Base-by-base conservation (phyloP, 2,888 invertebrate species). In the Netelia inedita region DNA sequence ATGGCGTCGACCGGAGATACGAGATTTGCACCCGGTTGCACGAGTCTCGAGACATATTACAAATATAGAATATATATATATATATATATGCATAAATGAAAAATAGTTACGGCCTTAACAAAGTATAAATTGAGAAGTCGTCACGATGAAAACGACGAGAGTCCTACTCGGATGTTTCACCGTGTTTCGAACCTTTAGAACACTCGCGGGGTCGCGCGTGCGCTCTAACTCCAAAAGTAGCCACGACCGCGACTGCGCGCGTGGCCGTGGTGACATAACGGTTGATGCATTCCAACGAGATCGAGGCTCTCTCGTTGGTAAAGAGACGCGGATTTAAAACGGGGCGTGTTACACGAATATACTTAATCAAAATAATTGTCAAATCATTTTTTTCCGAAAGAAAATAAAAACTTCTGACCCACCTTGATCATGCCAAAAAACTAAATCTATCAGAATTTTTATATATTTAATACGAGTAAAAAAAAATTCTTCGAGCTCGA, bases 251-350 rank as follows among this genome's bases (percentile, higher is more conserved):
- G 82, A 28, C 53, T 35, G 69, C 61, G 81, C 82, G 86, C 86
- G 69, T 85, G 85, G 87, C 81, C 87, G 87, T 89, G 88, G 89
- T 91, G 89, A 90, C 88, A 89, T 90, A 91, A 91, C 91, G 90
- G 91, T 91, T 87, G 82, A 86, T 88, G 87, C 89, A 91, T 91
- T 91, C 90, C 88, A 85, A 85, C 85, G 86, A 87, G 86, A 87
- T 85, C 85, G 83, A 83, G 86, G 72, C 73, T 75, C 59, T 83
- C 74, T 75, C 50, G 61, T 46, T 3, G 43, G 79, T 41, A 59
- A 65, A 69, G 50, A 69, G 75, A 63, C 55, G 63, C 19, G 19
- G 28, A 59, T 73, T 74, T 21, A 43, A 19, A 78, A 71, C 78
- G 21, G 79, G 43, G 43, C 21, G 61, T 63, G 59, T 57, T 9